Evolutionary conservation across 2,797 vertebrate species (phyloP), one percentile per base, ranked within the genome.

Genomic region (Parauchenoglanis punctatus): DNA sequence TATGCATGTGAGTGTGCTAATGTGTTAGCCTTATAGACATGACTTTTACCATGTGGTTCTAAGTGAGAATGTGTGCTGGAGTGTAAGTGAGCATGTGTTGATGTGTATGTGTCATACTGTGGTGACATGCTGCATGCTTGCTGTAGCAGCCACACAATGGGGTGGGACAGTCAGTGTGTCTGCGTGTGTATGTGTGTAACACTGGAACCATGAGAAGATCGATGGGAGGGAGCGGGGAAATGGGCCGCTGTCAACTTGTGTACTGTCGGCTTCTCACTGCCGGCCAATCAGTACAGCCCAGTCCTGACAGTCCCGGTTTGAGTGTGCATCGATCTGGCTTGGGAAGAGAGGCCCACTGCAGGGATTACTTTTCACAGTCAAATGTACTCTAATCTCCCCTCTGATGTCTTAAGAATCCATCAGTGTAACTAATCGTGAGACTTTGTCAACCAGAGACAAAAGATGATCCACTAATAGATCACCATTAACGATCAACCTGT

Each of bases 261-360:
- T 86, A 67, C 90, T 92, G 91, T 91, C 92, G 93, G 88, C 94
- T 90, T 76, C 89, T 93, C 89, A 91, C 89, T 75, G 91, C 88
- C 17, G 91, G 88, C 90, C 90, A 93, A 93, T 94, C 90, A 91
- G 92, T 95, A 91, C 75, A 7, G 88, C 91, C 87, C 65, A 75
- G 88, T 84, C 85, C 86, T 92, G 93, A 94, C 93, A 94, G 94
- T 90, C 46, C 80, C 82, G 85, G 87, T 89, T 87, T 87, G 86
- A 88, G 86, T 92, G 91, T 87, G 85, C 25, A 94, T 95, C 18
- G 89, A 94, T 95, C 92, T 88, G 92, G 89, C 84, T 92, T 91
- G 85, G 84, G 67, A 85, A 90, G 78, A 87, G 85, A 76, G 85
- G 92, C 92, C 93, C 92, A 72, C 52, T 91, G 91, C 91, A 88